Evolutionary conservation across 2,797 vertebrate genomes (phyloP).

Genomic region (Nannoperca obscura): DNA sequence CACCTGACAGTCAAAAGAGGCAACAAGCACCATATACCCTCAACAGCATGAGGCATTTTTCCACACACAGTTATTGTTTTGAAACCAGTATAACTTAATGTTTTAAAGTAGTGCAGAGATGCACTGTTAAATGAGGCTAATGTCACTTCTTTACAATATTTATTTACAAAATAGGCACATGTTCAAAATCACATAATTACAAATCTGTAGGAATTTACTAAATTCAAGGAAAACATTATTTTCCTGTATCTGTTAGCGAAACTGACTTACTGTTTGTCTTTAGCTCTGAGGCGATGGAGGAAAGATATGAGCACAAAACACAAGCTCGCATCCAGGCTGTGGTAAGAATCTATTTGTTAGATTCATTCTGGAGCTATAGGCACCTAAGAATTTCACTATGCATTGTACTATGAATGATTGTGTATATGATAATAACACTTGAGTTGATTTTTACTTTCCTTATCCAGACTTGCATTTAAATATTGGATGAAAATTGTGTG

Average conservation of each 20-base stretch:
- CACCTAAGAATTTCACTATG: too few relatives aligned
- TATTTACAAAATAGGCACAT: neutral
- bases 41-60: neutral
- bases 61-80: neutral
- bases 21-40: neutral
- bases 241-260: slow-evolving; percentile 20
- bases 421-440: too few relatives aligned
- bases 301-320: slow-evolving; percentile 83
- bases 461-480: slow-evolving; percentile 11
- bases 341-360: slow-evolving; percentile 70
- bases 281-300: slow-evolving; percentile 78
- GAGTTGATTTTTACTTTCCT: neutral
- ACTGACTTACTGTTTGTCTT: slow-evolving; percentile 62
- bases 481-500: neutral
- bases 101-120: neutral
- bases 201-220: neutral
- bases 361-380: too few relatives aligned
- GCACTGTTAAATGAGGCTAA: neutral
- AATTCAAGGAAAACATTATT: slow-evolving; percentile 2
- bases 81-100: neutral
- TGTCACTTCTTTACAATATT: neutral
- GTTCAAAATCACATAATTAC: neutral
- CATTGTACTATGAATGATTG: too few relatives aligned
- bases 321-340: slow-evolving; percentile 79
- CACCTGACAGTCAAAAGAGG: neutral